Base-by-base conservation (phyloP, 2,113 vertebrate genomes). In the zebrafish (Danio rerio) region DNA sequence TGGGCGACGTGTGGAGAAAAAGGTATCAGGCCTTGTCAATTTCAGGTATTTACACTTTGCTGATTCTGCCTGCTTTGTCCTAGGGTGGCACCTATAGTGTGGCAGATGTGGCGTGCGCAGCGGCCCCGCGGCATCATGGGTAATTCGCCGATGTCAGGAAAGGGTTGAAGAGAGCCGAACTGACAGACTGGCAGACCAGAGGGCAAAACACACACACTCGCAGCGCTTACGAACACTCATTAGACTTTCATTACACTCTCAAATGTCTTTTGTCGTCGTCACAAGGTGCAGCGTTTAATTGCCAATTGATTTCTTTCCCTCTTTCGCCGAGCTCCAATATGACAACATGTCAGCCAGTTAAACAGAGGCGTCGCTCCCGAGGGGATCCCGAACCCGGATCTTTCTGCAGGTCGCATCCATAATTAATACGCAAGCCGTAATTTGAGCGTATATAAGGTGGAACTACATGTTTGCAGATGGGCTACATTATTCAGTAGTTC, bases 261-360 rank as follows among this genome's bases (percentile, higher is more conserved):
- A 96, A 99, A 98, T 96, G 96, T 95, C 96, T 97, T 97, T 96
- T 97, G 96, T 98, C 97, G 96, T 97, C 95, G 94, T 97, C 95
- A 95, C 96, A 98, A 99, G 97, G 97, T 98, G 96, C 96, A 98
- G 97, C 96, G 95, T 97, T 99, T 99, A 99, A 99, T 99, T 99
- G 97, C 96, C 98, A 97, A 97, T 97, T 98, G 96, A 99, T 98
- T 97, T 88, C 82, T 70, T 81, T 83, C 81, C 85, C 52, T 53
- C 71, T 75, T 63, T 69, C 20, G 20, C 83, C 42, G 20, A 69
- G 40, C 77, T 84, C 58, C 84, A 94, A 96, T 96, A 96, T 98
- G 97, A 98, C 97, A 97, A 96, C 95, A 96, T 96, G 96, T 98
- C 97, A 98, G 94, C 95, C 92, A 95, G 96, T 94, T 96, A 96